Base-by-base conservation (phyloP, 2,888 invertebrate species). In the Brachylomia viminalis region DNA sequence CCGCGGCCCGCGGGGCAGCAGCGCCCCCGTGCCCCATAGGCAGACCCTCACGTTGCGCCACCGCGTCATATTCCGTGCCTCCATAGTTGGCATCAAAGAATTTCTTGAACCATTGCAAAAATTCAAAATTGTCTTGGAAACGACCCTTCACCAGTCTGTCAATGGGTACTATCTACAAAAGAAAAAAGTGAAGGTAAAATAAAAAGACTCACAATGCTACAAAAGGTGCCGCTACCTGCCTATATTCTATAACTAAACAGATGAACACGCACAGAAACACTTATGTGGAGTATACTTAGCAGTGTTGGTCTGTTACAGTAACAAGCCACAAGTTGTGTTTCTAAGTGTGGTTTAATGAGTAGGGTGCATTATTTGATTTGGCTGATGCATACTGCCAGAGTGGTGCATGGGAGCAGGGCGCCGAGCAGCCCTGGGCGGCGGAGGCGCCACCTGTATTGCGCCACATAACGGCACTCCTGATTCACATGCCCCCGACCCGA, bases 71-170 rank as follows among this genome's bases (percentile, higher is more conserved):
- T 86, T 99, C 99, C 92, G 98, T 97, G 93, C 99, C 99, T 95
- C 98, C 98, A 97, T 99, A 99, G 97, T 99, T 99, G 91, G 99
- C 99, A 97, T 99, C 99, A 97, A 99, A 99, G 97, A 99, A 99
- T 96, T 99, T 99, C 97, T 99, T 99, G 97, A 99, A 99, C 99
- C 99, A 99, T 97, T 99, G 99, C 92, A 99, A 98, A 97, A 99
- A 99, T 97, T 99, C 99, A 97, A 99, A 99, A 97, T 99, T 99
- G 97, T 99, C 99, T 98, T 99, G 99, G 97, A 99, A 99, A 92
- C 99, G 98, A 95, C 99, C 99, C 97, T 99, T 99, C 95, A 99
- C 98, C 97, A 99, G 97, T 97, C 97, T 98, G 97, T 99, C 99
- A 94, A 99, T 98, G 90, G 99, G 98, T 93, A 99, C 98, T 95